Base-by-base conservation (phyloP, 2,113 vertebrate genomes). In the Mystacornis crossleyi region DNA sequence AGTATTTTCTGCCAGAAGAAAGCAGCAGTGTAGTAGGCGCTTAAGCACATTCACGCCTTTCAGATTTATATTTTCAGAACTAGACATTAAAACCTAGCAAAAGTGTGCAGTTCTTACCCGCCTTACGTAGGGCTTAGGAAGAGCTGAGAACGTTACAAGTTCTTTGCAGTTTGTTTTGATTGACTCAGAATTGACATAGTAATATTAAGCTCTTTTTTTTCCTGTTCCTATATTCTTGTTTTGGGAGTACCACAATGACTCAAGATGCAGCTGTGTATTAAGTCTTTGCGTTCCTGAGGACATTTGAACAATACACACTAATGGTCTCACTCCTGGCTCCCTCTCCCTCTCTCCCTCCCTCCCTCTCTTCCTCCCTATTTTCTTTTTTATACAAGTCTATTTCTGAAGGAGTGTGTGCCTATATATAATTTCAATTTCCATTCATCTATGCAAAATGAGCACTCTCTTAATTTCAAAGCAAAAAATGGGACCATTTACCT, bases 221-320 rank as follows among this genome's bases (percentile, higher is more conserved):
- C 19, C 1, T 20, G 21, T 75, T 67, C 38, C 36, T 74, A 50
- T 95, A 65, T 90, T 91, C 77, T 71, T 90, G 13, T 81, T 90
- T 88, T 53, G 89, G 45, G 57, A 86, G 65, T 77, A 73, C 64
- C 64, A 78, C 75, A 86, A 51, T 94, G 72, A 78, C 43, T 97
- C 86, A 93, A 81, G 43, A 53, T 45, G 18, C 84, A 87, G 71
- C 89, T 91, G 28, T 54, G 57, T 62, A 54, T 83, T 66, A 86
- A 95, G 57, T 77, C 65, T 92, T 67, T 78, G 67, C 2, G 5
- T 86, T 96, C 89, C 79, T 81, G 79, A 50, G 85, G 42, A 93
- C 78, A 18, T 95, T 40, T 72, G 78, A 94, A 93, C 81, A 96
- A 94, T 85, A 18, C 40, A 64, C 18, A 51, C 17, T 73, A 57